Percentiles rank a stretch among this genome's conserved stretches.
These are phyloP conservation scores for Manduca sexta DNA, from an alignment of 1,140 invertebrate genomes.

Conservation along the genomic window DNA sequence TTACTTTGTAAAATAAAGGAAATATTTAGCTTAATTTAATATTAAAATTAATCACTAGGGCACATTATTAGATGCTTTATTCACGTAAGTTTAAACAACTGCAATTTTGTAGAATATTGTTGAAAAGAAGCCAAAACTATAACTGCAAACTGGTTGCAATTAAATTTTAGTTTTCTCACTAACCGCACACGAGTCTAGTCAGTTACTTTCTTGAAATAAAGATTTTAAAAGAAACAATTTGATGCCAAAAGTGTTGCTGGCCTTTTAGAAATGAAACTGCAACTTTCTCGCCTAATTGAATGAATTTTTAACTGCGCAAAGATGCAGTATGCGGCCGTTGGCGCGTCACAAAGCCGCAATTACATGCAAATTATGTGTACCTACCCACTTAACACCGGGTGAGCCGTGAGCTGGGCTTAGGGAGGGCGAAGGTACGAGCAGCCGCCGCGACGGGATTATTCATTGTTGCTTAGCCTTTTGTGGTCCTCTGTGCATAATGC, in stretches of 20 bases:
- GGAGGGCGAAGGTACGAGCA: constrained; percentile 7
- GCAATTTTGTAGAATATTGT: not conserved
- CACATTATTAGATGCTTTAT: no score
- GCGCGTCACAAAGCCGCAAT: constrained; percentile 55
- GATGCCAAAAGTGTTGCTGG: constrained; percentile 28
- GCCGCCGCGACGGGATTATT: constrained; percentile 27
- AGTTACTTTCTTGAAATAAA: constrained; percentile 34
- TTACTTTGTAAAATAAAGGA: no score
- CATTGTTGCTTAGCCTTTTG: constrained; percentile 40
- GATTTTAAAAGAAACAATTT: constrained; percentile 39
- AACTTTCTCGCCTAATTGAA: constrained; percentile 58
- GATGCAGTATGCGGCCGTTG: constrained; percentile 47
- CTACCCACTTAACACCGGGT: constrained; percentile 39
- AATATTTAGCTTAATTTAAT: no score
- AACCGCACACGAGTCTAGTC: not conserved
- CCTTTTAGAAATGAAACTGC: constrained; percentile 49
- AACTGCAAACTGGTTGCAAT: not conserved
- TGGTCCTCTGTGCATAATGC: constrained; percentile 24
- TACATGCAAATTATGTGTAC: constrained; percentile 68
- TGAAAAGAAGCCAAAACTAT: no score
- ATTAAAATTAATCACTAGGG: no score
- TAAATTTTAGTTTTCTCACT: no score
- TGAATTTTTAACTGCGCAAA: constrained; percentile 64
- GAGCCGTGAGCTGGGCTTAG: constrained; percentile 22
- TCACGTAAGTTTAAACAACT: not conserved